These are phyloP conservation scores for Gambusia holbrooki DNA, from an alignment of 2,113 vertebrate species.

Conservation along the genomic window DNA sequence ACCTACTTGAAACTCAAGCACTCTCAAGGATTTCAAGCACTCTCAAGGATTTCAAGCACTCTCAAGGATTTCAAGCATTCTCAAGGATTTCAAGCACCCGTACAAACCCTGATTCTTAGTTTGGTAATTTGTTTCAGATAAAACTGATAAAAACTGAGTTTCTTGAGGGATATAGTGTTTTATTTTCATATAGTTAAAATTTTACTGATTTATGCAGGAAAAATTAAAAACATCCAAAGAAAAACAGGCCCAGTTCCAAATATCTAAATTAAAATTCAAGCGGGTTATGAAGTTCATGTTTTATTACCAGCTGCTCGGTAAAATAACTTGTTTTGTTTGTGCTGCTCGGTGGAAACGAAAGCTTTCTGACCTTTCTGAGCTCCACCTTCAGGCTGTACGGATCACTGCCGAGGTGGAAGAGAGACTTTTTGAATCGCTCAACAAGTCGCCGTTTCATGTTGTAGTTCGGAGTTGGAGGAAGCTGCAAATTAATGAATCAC, in stretches of 20 bases:
- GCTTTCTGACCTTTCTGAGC: conserved; percentile 84
- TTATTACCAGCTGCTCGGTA: not conserved
- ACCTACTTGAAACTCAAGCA: no score
- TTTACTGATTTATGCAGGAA: not conserved
- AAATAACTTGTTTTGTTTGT: not conserved
- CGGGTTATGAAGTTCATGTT: not conserved
- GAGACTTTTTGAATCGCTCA: conserved; percentile 89
- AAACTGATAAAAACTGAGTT: not conserved
- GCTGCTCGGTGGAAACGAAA: not conserved
- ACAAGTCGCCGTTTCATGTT: conserved; percentile 82
- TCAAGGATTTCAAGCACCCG: no score
- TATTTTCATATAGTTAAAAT: not conserved
- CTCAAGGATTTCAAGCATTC: no score
- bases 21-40: no score
- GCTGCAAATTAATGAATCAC: conserved; percentile 69
- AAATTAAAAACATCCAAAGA: not conserved
- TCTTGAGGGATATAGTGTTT: not conserved
- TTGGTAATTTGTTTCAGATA: not conserved
- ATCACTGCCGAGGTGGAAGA: conserved; percentile 87
- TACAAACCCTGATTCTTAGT: not conserved
- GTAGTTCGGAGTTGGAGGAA: conserved; percentile 85
- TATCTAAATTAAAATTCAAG: not conserved
- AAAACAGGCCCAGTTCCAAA: not conserved
- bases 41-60: no score
- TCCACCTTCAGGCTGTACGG: conserved; percentile 87